A percentile compares a stretch with the other conserved stretches of the same genome.
phyloP scores from a whole-genome alignment of 2,113 vertebrate species.

The Irena cyanogastra region DNA sequence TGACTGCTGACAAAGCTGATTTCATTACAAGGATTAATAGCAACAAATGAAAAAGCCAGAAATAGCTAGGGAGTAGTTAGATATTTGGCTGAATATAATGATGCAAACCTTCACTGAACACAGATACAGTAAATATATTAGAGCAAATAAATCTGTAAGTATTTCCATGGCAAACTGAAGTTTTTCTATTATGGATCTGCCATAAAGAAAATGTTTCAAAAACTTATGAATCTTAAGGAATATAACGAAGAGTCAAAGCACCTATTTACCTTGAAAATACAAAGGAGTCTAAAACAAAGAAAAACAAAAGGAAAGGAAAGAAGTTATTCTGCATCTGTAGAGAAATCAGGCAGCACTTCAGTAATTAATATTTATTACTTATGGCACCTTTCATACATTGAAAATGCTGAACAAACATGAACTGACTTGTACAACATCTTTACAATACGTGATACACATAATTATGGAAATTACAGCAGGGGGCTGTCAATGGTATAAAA shows the following conservation, averaged over 20 bases:
- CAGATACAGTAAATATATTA: conserved; percentile 9
- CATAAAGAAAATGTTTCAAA: conserved; percentile 49
- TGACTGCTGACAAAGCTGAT: background rate
- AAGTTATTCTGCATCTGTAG: background rate
- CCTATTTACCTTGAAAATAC: conserved; percentile 8
- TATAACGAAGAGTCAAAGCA: conserved; percentile 11
- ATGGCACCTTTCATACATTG: background rate
- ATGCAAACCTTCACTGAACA: background rate
- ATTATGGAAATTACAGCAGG: background rate
- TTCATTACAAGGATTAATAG: background rate
- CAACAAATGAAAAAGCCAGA: background rate
- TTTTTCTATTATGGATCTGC: conserved; percentile 35
- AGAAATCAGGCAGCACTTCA: background rate
- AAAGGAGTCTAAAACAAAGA: background rate
- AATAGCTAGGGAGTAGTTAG: background rate
- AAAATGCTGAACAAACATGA: conserved; percentile 44
- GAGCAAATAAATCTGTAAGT: conserved; percentile 12
- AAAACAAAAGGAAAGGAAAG: background rate
- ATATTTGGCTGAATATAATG: background rate
- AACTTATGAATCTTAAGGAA: conserved; percentile 36
- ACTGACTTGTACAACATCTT: conserved; percentile 21
- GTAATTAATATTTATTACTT: conserved; percentile 56
- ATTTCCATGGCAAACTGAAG: conserved; percentile 43
- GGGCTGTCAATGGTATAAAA: background rate
- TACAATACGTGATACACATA: background rate